phyloP scores from a whole-genome alignment of 2,888 invertebrate species.

The Dynastes tityus region DNA sequence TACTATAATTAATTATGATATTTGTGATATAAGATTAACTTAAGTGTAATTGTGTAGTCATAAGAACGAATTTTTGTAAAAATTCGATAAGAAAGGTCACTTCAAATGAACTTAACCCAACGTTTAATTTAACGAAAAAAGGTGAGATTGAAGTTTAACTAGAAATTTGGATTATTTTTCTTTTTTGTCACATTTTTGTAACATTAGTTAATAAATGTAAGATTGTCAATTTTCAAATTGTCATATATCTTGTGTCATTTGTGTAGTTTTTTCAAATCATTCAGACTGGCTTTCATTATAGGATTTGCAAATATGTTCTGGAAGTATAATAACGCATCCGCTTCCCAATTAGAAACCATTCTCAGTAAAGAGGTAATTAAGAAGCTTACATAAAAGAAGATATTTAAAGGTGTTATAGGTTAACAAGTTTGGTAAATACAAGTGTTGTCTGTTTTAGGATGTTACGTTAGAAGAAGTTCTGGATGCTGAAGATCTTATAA shows the following conservation, averaged over 20 bases:
- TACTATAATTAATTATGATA: constrained; percentile 62
- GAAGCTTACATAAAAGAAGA: neutral
- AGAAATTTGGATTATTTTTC: constrained; percentile 1
- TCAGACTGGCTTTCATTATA: constrained; percentile 60
- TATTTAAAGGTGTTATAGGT: constrained; percentile 39
- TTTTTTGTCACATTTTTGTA: constrained; percentile 45
- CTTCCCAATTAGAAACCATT: constrained; percentile 84
- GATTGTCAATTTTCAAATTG: constrained; percentile 52
- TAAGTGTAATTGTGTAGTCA: constrained; percentile 59
- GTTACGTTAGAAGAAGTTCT: constrained; percentile 91
- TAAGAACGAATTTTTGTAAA: constrained; percentile 57
- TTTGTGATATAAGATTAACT: constrained; percentile 66
- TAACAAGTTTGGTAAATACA: constrained; percentile 53
- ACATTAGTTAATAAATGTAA: constrained; percentile 34
- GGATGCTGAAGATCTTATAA: constrained; percentile 95
- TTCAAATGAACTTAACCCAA: constrained; percentile 70
- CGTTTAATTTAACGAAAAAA: constrained; percentile 62
- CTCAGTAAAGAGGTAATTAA: constrained; percentile 82
- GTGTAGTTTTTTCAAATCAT: constrained; percentile 50
- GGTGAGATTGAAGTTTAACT: constrained; percentile 46
- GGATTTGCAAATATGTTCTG: constrained; percentile 81
- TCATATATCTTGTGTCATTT: constrained; percentile 52
- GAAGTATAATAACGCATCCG: constrained; percentile 83
- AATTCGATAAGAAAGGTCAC: constrained; percentile 66
- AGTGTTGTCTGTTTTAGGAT: constrained; percentile 78